phyloP scores from a whole-genome alignment of 2,888 invertebrate genomes.

The Leptopilina drosophilae region DNA sequence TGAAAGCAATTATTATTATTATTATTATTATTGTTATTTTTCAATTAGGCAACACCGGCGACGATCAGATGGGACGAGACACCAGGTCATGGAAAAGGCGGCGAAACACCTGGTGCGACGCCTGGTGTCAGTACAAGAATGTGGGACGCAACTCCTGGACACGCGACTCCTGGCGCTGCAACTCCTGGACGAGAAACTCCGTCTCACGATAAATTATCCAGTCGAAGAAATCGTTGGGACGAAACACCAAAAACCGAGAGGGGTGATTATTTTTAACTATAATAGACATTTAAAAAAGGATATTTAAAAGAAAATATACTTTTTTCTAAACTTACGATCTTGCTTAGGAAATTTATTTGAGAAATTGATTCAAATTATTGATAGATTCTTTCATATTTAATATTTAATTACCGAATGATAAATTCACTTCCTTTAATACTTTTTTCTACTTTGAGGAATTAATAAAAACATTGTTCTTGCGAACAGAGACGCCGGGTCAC shows the following conservation, averaged over 20 bases:
- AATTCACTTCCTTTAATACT: too few species aligned
- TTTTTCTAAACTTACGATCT: too few species aligned
- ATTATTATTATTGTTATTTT: too few species aligned
- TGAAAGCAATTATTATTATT: too few species aligned
- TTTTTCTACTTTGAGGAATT: not conserved
- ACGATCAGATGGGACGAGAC: constrained; percentile 96
- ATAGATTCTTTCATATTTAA: too few species aligned
- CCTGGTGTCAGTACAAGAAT: constrained; percentile 92
- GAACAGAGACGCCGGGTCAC: constrained; percentile 94
- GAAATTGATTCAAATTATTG: too few species aligned
- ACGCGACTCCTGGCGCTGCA: constrained; percentile 89
- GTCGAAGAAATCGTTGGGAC: constrained; percentile 98
- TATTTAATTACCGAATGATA: too few species aligned
- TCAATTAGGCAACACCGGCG: constrained; percentile 83
- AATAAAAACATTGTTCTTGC: not conserved
- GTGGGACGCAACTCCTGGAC: constrained; percentile 98
- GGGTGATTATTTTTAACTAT: constrained; percentile 77
- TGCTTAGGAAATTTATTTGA: too few species aligned
- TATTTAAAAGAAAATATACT: too few species aligned
- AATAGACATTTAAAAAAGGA: too few species aligned
- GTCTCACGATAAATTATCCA: constrained; percentile 84
- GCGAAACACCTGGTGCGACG: constrained; percentile 95
- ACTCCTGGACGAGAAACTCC: constrained; percentile 93
- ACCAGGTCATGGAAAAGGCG: constrained; percentile 89
- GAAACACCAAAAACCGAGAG: constrained; percentile 99